Evolutionary conservation across 1,140 invertebrate species (phyloP).

Genomic region (Plutomurus gul): DNA sequence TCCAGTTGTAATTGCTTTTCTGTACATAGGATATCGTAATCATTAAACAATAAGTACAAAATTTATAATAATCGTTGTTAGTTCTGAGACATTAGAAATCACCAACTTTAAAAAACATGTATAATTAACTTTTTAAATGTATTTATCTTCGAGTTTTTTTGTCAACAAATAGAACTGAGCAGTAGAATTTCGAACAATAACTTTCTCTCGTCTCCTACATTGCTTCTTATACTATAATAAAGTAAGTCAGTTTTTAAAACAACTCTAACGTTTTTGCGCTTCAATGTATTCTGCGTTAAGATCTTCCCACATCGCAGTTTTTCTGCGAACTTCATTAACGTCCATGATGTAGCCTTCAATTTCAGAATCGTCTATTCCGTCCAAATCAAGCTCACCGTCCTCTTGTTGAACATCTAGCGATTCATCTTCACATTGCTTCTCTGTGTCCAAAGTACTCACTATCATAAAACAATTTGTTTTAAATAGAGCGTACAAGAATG

Average conservation of each 20-base stretch:
- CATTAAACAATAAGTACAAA: too few species aligned
- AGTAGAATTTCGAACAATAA: background rate
- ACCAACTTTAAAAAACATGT: too few species aligned
- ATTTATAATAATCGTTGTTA: too few species aligned
- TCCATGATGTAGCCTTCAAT: constrained; percentile 84
- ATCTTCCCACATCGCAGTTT: constrained; percentile 81
- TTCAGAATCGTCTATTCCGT: constrained; percentile 85
- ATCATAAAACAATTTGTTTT: background rate
- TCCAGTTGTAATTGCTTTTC: constrained; percentile 77
- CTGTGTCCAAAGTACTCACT: constrained; percentile 55
- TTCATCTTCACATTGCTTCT: constrained; percentile 58
- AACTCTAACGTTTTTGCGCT: constrained; percentile 73
- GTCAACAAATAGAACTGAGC: background rate
- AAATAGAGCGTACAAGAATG: background rate
- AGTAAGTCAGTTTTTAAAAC: too few species aligned
- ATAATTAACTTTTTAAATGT: too few species aligned
- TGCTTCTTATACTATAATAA: background rate
- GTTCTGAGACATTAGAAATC: too few species aligned
- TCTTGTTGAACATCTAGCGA: constrained; percentile 56
- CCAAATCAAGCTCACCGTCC: constrained; percentile 73
- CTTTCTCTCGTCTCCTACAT: too few species aligned
- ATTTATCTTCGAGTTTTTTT: too few species aligned
- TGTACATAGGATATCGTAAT: too few species aligned
- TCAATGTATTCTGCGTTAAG: constrained; percentile 82
- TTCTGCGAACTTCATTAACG: constrained; percentile 75